Base-by-base conservation (phyloP, 2,113 vertebrate species). In the Pipa parva region DNA sequence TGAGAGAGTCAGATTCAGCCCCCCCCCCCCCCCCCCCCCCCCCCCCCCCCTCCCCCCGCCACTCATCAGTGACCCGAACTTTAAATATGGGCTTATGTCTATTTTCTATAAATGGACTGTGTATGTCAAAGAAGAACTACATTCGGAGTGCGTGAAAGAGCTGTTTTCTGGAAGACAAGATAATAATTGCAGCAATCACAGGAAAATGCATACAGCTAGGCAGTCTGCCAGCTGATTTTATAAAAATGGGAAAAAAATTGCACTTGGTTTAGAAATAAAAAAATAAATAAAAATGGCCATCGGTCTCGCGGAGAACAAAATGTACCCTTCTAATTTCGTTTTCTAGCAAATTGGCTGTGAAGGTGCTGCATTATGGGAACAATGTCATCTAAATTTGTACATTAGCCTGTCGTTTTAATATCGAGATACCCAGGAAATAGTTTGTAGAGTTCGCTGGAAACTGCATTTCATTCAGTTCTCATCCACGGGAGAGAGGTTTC, bases 141-240 rank as follows among this genome's bases (percentile, higher is more conserved):
- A 20, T 20, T 9, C 21, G 9, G 7, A 7, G 18, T 22, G 12
- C 22, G 11, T 11, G 20, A 22, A 49, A 49, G 20, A 22, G 46
- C 46, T 49, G 21, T 49, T 21, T 22, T 1, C 46, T 49, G 21
- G 6, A 22, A 49, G 21, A 21, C 21, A 24, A 49, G 46, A 49
- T 49, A 24, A 49, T 24, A 49, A 49, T 49, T 49, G 46, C 21
- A 22, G 46, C 46, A 49, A 49, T 49, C 46, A 49, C 18, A n/a
- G 9, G 18, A 22, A 49, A 49, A 24, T 22, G 46, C 46, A 49
- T 21, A 20, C 11, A 49, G 46, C 46, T 13, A 49, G 46, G 18
- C 18, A 22, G 21, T 22, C 46, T 49, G 46, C 46, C 46, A 49
- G 21, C 12, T 49, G 46, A 49, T 49, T 24, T 21, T 42, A n/a